Percentiles rank a stretch among this genome's conserved stretches.
phyloP scores from a whole-genome alignment of 2,888 invertebrate species.

The Drosophila ezoana region DNA sequence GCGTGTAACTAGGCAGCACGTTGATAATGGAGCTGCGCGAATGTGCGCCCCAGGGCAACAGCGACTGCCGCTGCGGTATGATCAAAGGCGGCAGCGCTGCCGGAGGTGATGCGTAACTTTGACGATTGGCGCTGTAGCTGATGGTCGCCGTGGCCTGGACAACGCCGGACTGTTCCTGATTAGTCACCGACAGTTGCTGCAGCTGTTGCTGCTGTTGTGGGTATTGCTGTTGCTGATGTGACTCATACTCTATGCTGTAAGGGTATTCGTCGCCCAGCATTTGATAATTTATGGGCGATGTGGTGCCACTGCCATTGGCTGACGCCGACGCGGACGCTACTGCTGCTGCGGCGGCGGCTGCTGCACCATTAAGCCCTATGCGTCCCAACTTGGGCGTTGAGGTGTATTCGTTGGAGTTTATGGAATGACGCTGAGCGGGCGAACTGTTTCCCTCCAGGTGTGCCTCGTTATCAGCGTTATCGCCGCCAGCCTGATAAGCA shows the following conservation, averaged over 20 bases:
- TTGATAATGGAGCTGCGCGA: conserved; percentile 84
- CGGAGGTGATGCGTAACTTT: conserved; percentile 70
- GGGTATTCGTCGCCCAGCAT: conserved; percentile 70
- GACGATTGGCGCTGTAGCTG: conserved; percentile 53
- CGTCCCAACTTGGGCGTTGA: conserved; percentile 77
- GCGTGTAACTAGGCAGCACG: conserved; percentile 79
- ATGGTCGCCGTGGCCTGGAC: conserved; percentile 42
- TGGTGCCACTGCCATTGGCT: conserved; percentile 59
- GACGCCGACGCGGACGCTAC: conserved; percentile 23
- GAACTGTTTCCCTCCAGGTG: conserved; percentile 52
- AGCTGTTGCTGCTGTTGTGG: conserved; percentile 51
- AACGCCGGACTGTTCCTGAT: conserved; percentile 39
- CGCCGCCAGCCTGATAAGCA: conserved; percentile 63
- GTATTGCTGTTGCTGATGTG: conserved; percentile 37
- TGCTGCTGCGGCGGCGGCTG: conserved; percentile 5
- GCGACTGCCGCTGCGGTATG: conserved; percentile 86
- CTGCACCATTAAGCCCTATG: conserved; percentile 35
- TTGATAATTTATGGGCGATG: conserved; percentile 74
- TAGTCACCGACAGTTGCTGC: conserved; percentile 36
- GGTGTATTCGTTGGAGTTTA: conserved; percentile 77
- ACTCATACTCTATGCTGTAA: conserved; percentile 64
- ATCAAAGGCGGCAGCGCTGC: conserved; percentile 64
- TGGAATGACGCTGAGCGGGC: conserved; percentile 74
- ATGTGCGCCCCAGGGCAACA: conserved; percentile 92
- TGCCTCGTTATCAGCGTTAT: conserved; percentile 58